phyloP scores from a whole-genome alignment of 2,888 invertebrate genomes.

The Monoplex corrugatus region DNA sequence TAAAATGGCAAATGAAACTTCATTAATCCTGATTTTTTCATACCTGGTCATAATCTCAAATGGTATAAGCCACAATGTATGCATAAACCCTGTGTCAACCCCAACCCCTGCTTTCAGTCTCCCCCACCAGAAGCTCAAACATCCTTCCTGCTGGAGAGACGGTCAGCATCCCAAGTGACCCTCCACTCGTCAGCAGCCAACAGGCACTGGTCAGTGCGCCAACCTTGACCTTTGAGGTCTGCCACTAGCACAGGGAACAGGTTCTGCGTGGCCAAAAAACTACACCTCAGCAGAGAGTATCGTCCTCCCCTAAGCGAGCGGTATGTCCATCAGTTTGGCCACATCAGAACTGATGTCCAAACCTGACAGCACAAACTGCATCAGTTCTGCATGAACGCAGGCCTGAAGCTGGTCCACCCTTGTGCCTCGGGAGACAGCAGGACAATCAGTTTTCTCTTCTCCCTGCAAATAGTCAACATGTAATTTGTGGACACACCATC shows the following conservation, averaged over 20 bases:
- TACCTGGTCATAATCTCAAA: not conserved
- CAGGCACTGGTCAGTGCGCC: conserved; percentile 71
- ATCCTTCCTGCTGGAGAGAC: conserved; percentile 40
- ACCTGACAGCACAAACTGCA: conserved; percentile 83
- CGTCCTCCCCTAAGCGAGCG: not conserved
- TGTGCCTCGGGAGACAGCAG: conserved; percentile 83
- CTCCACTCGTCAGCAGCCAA: conserved; percentile 79
- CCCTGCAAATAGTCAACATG: conserved; percentile 60
- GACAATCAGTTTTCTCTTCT: conserved; percentile 83
- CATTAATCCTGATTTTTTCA: not conserved
- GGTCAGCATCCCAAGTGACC: conserved; percentile 64
- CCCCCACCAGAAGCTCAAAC: not conserved
- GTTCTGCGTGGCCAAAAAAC: conserved; percentile 24
- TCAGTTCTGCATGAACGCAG: conserved; percentile 87
- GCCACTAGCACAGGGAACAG: conserved; percentile 52
- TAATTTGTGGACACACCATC: not conserved
- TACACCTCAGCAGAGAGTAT: not conserved
- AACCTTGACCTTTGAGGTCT: conserved; percentile 64
- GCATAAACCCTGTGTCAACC: not conserved
- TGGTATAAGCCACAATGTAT: not conserved
- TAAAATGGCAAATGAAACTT: not conserved
- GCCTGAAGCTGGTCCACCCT: conserved; percentile 86
- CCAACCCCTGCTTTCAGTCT: not conserved
- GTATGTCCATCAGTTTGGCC: not conserved
- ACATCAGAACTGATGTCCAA: conserved; percentile 29